These are phyloP conservation scores for Addax nasomaculatus DNA, from an alignment of 2,113 vertebrate genomes.

Conservation along the genomic window DNA sequence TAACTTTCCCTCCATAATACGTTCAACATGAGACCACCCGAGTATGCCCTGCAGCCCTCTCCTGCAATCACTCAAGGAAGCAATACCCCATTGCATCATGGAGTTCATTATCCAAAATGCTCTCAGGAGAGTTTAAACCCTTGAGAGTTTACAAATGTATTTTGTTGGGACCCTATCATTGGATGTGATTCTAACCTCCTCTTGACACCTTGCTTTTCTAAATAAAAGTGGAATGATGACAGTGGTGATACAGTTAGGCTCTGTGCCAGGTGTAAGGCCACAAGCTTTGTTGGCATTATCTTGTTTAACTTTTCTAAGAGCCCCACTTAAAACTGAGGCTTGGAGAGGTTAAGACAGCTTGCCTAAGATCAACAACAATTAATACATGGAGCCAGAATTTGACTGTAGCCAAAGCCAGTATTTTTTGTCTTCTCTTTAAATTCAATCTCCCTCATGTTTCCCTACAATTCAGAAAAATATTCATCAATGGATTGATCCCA, in stretches of 20 bases:
- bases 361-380: background rate
- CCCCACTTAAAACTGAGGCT: background rate
- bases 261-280: background rate
- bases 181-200: background rate
- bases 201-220: background rate
- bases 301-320: no score
- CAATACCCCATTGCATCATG: background rate
- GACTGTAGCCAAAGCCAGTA: accelerated
- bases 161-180: background rate
- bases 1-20: background rate
- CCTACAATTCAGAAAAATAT: background rate
- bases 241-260: accelerated
- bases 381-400: accelerated
- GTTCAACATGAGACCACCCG: accelerated
- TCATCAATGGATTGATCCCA: background rate
- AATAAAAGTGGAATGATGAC: background rate
- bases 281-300: accelerated
- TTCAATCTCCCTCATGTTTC: background rate
- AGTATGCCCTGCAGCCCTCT: background rate
- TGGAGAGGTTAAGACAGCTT: background rate
- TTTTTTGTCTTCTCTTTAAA: background rate
- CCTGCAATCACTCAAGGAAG: background rate
- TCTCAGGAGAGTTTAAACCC: background rate
- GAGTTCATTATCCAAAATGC: background rate
- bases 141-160: background rate